Evolutionary conservation across 53 echinoderm and acorn worm species (phyloP), one percentile per base, ranked within the genome.

Genomic region (Temnopleurus reevesii): DNA sequence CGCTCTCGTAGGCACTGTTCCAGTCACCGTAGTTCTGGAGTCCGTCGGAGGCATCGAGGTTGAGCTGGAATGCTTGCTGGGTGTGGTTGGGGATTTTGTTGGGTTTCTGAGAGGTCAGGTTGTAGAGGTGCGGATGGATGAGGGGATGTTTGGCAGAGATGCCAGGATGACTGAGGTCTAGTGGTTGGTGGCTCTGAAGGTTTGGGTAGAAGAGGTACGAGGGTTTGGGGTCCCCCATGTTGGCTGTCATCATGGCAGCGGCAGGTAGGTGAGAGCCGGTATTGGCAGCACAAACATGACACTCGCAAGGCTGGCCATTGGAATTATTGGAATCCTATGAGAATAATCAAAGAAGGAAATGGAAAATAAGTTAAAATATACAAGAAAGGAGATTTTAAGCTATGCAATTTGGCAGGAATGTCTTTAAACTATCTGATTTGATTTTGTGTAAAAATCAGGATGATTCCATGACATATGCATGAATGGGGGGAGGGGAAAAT

Each of bases 101-200:
- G 83, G 71, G 88, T 25, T 87, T 87, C 88, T 87, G 88, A 0
- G 97, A 92, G 76, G 95, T 91, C 66, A 95, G 86, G 91, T 97
- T 97, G 92, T 99, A 99, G 13, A 99, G 92, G 66, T 99, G 99
- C 0, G 99, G 99, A 85, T 99, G 99, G 83, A 99, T 99, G 80
- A 96, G 92, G 3, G 99, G 95, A 83, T 95, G 99, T 76, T 95
- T 99, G 76, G 99, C 95, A 17, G 95, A 96, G 54, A 95, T 94
- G 86, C 99, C 95, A 21, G 96, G 99, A 54, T 96, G 99, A 77
- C 95, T 97, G 84, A 97, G 95, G 90, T 97, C 97, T 86, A 97
- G 60, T 1, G 97, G 97, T 76, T 95, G 97, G 80, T 95, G 97
- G 91, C 93, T 94, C 51, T 89, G 89, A 77, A 99, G 89, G 89